A percentile compares a stretch with the other conserved stretches of the same genome.
phyloP scores from a whole-genome alignment of 2,888 invertebrate genomes.

The Lymantria monacha region DNA sequence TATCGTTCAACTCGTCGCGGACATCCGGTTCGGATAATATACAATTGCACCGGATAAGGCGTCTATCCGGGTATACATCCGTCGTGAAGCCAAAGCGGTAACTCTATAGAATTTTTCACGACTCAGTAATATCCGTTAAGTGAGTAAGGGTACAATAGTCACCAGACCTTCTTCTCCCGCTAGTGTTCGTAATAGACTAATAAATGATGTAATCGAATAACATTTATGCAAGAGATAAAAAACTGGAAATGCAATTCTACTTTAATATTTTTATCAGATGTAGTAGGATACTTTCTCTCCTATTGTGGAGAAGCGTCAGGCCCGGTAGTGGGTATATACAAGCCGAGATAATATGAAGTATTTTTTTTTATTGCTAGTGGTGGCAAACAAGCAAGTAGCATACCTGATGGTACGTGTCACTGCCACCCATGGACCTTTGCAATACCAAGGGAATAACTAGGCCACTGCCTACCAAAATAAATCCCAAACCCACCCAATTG shows the following conservation, averaged over 20 bases:
- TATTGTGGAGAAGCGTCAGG: too few species aligned
- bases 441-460: too few species aligned
- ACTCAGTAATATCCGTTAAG: too few species aligned
- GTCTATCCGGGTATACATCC: neutral
- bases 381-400: too few species aligned
- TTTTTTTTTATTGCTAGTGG: too few species aligned
- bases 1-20: neutral
- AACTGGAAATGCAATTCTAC: neutral
- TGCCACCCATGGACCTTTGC: too few species aligned
- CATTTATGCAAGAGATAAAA: neutral
- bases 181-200: neutral
- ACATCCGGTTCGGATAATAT: neutral
- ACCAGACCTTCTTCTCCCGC: neutral
- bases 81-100: neutral
- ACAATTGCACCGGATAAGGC: neutral
- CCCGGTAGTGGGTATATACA: too few species aligned
- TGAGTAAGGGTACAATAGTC: neutral
- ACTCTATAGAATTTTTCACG: too few species aligned
- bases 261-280: neutral
- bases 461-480: too few species aligned
- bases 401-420: too few species aligned
- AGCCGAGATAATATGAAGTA: too few species aligned
- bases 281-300: neutral
- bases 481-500: too few species aligned
- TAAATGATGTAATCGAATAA: neutral